A percentile compares a stretch with the other conserved stretches of the same genome.
Evolutionary conservation across 2,888 invertebrate species (phyloP).

Genomic region (Temnothorax unifasciatus): DNA sequence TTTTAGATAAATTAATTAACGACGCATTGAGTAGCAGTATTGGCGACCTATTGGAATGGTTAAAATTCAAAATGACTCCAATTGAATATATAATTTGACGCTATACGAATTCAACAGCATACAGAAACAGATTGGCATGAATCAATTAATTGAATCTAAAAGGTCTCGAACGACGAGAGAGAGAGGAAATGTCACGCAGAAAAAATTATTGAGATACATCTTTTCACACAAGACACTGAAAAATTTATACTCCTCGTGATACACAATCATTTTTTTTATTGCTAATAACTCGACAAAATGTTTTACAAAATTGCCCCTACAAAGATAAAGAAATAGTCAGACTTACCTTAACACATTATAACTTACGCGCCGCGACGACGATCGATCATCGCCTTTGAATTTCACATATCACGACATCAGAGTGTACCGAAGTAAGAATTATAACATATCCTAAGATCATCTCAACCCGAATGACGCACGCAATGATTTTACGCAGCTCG

Average conservation of each 20-base stretch:
- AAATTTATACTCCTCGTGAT: background rate
- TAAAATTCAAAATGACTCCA: too few relatives aligned
- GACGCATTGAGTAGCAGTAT: too few relatives aligned
- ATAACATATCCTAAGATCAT: conserved; percentile 32
- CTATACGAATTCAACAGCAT: too few relatives aligned
- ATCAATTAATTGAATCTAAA: background rate
- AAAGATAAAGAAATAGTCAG: conserved; percentile 33
- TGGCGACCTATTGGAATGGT: too few relatives aligned
- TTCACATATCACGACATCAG: conserved; percentile 17
- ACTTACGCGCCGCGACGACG: conserved; percentile 10
- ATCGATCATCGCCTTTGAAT: conserved; percentile 7
- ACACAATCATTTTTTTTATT: background rate
- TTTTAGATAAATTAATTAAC: too few relatives aligned
- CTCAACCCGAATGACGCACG: conserved; percentile 12
- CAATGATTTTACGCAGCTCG: conserved; percentile 42
- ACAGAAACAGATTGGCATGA: background rate
- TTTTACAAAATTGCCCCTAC: conserved; percentile 34
- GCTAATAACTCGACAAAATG: conserved; percentile 26
- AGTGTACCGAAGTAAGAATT: conserved; percentile 14
- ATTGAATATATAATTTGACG: too few relatives aligned
- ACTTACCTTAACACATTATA: conserved; percentile 50
- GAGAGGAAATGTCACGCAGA: background rate
- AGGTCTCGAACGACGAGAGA: background rate
- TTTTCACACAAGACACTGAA: background rate
- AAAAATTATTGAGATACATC: background rate